Evolutionary conservation across 2,888 invertebrate species (phyloP).

Genomic region (Erebia epiphron): DNA sequence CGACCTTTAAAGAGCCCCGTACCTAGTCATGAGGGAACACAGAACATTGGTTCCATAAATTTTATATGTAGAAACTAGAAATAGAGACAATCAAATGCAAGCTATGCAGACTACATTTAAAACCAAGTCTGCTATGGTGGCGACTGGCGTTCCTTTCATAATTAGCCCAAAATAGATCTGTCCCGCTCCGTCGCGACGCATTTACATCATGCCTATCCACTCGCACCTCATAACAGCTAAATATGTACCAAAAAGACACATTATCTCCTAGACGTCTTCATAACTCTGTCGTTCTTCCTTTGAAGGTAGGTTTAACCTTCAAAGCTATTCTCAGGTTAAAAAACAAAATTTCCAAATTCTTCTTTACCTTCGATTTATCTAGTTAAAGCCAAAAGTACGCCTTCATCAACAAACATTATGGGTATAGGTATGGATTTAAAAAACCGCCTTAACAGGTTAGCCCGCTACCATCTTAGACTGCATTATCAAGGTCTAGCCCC

Average conservation of each 20-base stretch:
- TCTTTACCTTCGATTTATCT: not conserved
- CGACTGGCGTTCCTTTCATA: slow-evolving; percentile 54
- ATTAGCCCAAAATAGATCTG: slow-evolving; percentile 62
- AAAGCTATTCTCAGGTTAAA: not conserved
- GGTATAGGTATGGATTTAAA: no score
- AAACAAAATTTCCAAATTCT: not conserved
- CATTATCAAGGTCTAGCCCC: no score
- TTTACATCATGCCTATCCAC: slow-evolving; percentile 45
- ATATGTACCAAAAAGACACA: slow-evolving; percentile 41
- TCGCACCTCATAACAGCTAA: slow-evolving; percentile 46
- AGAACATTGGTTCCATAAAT: no score
- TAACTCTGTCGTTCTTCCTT: slow-evolving; percentile 13
- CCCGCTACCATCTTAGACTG: no score
- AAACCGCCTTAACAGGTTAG: no score
- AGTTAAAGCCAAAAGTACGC: not conserved
- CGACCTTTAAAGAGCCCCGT: no score
- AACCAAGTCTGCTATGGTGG: slow-evolving; percentile 42
- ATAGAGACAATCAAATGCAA: not conserved
- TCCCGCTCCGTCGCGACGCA: slow-evolving; percentile 48
- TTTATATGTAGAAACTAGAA: no score
- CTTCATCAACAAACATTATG: not conserved
- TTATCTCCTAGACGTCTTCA: slow-evolving; percentile 20
- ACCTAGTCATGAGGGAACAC: not conserved
- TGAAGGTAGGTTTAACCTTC: slow-evolving; percentile 10
- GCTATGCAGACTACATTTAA: slow-evolving; percentile 33